These are phyloP conservation scores for Xenopus laevis DNA, from an alignment of 2,113 vertebrate species.

Conservation along the genomic window DNA sequence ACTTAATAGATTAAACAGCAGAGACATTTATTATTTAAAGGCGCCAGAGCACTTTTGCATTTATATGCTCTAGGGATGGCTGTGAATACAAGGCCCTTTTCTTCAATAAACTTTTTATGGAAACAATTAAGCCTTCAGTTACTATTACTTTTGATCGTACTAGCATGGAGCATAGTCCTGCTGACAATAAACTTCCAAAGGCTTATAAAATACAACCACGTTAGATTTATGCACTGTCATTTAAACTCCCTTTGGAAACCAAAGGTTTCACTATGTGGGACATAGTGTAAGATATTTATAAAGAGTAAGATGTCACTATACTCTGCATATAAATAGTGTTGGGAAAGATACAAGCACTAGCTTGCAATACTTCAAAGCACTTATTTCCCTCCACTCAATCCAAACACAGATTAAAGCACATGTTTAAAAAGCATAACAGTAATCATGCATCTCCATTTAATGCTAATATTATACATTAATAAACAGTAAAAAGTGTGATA, in stretches of 20 bases:
- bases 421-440: too few relatives aligned
- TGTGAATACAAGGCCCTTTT: neutral
- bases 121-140: neutral
- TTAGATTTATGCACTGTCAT: neutral
- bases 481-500: too few relatives aligned
- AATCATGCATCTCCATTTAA: too few relatives aligned
- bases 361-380: too few relatives aligned
- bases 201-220: neutral
- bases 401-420: too few relatives aligned
- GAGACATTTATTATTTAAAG: slow-evolving; percentile 20
- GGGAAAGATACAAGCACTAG: neutral
- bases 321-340: neutral
- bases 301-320: neutral
- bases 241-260: neutral
- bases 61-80: slow-evolving; percentile 1
- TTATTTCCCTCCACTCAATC: too few relatives aligned
- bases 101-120: slow-evolving; percentile 12
- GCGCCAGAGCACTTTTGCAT: neutral
- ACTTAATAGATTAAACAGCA: slow-evolving; percentile 19
- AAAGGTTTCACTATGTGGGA: neutral
- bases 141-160: neutral
- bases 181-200: neutral
- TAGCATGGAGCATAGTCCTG: neutral
- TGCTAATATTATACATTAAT: too few relatives aligned
- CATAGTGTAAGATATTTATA: neutral